phyloP scores from a whole-genome alignment of 2,113 vertebrate genomes.

The Dromas ardeola region DNA sequence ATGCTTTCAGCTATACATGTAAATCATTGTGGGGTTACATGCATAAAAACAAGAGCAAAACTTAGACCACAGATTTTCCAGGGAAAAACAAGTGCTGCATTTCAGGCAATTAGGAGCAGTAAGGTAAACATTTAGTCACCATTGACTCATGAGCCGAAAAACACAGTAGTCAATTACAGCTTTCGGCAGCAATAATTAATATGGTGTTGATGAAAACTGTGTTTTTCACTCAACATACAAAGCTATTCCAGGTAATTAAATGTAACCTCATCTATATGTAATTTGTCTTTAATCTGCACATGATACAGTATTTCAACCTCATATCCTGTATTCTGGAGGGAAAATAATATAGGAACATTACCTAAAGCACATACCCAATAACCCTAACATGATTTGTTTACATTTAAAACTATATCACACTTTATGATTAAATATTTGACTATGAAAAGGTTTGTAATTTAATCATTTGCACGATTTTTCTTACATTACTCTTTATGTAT shows the following conservation, averaged over 20 bases:
- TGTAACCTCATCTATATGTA: slow-evolving; percentile 40
- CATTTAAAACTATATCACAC: not conserved
- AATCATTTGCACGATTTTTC: slow-evolving; percentile 13
- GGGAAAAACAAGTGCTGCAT: slow-evolving; percentile 60
- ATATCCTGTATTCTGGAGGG: not conserved
- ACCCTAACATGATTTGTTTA: slow-evolving; percentile 23
- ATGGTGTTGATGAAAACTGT: slow-evolving; percentile 61
- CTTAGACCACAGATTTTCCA: slow-evolving; percentile 60
- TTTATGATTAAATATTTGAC: slow-evolving; percentile 32
- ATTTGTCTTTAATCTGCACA: slow-evolving; percentile 48
- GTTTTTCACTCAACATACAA: slow-evolving; percentile 63
- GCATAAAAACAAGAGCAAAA: slow-evolving; percentile 41
- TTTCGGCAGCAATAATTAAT: slow-evolving; percentile 70
- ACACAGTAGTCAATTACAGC: slow-evolving; percentile 67
- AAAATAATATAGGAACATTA: slow-evolving; percentile 20
- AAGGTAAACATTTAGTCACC: slow-evolving; percentile 73
- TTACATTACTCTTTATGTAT: not conserved
- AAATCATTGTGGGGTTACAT: slow-evolving; percentile 19
- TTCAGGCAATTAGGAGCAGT: slow-evolving; percentile 68
- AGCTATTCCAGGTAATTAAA: slow-evolving; percentile 63
- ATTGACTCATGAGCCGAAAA: slow-evolving; percentile 73
- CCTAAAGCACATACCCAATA: not conserved
- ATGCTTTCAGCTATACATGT: not conserved
- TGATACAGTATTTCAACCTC: slow-evolving; percentile 19
- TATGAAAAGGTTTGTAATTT: slow-evolving; percentile 24